Percentiles rank a stretch among this genome's conserved stretches.
Evolutionary conservation across 1,140 invertebrate genomes (phyloP).

Genomic region (Drosophila punjabiensis): DNA sequence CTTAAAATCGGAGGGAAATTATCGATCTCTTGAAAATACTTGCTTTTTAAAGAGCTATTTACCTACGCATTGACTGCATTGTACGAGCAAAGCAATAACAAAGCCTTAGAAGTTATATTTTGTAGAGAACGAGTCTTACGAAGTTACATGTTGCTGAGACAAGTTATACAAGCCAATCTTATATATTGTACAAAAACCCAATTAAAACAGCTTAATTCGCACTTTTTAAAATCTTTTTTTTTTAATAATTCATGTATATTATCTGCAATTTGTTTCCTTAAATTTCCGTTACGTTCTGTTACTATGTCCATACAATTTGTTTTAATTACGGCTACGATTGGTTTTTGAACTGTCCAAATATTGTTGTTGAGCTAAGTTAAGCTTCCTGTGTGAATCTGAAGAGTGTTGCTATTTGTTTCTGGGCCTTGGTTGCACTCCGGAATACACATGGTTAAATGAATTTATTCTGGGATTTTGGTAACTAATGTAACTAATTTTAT

Average conservation of each 20-base stretch:
- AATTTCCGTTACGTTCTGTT: constrained; percentile 10
- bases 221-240: neutral
- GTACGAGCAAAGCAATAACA: neutral
- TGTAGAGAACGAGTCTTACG: too few species aligned
- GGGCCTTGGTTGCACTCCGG: neutral
- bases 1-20: too few species aligned
- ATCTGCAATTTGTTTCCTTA: constrained; percentile 19
- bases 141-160: too few species aligned
- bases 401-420: neutral
- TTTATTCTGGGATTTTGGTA: constrained; percentile 63
- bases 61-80: neutral
- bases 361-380: constrained; percentile 24
- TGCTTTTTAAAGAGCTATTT: neutral
- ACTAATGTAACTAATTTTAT: constrained; percentile 84
- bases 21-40: neutral
- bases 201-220: neutral
- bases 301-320: constrained; percentile 10
- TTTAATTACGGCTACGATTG: constrained; percentile 42
- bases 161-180: too few species aligned
- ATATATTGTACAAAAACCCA: neutral
- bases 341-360: constrained; percentile 30
- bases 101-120: neutral
- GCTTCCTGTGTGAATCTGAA: neutral
- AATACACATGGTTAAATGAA: constrained; percentile 48
- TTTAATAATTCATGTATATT: constrained; percentile 19